Evolutionary conservation across 2,113 vertebrate species (phyloP).

Genomic region (Tapirus terrestris): DNA sequence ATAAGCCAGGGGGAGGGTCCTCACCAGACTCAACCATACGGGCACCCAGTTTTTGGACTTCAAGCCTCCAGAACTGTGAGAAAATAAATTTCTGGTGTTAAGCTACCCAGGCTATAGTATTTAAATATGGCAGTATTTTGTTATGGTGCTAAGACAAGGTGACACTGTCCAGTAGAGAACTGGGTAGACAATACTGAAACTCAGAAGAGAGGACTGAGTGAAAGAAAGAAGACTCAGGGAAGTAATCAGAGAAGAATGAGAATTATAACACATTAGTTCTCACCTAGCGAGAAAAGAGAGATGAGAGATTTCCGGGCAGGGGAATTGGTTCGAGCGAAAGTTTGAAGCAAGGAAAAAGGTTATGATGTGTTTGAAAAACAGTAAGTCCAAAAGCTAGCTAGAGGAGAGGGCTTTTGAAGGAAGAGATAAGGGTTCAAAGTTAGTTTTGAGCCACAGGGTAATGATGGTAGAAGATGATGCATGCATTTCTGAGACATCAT

Average conservation of each 20-base stretch:
- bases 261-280: neutral
- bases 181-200: neutral
- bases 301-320: neutral
- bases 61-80: neutral
- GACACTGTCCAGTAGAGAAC: neutral
- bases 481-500: neutral
- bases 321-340: neutral
- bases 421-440: neutral
- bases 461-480: neutral
- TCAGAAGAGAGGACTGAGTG: neutral
- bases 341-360: neutral
- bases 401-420: neutral
- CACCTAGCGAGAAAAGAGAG: neutral
- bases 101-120: neutral
- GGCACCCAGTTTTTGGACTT: neutral
- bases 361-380: neutral
- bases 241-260: neutral
- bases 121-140: neutral
- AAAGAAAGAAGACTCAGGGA: neutral
- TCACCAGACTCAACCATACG: neutral
- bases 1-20: neutral
- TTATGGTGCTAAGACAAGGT: neutral
- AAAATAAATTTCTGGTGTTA: neutral
- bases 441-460: neutral
- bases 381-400: neutral